Conservation (phyloP, 2,797 vertebrate species). For the Lepidocolaptes lacrymiger region DNA sequence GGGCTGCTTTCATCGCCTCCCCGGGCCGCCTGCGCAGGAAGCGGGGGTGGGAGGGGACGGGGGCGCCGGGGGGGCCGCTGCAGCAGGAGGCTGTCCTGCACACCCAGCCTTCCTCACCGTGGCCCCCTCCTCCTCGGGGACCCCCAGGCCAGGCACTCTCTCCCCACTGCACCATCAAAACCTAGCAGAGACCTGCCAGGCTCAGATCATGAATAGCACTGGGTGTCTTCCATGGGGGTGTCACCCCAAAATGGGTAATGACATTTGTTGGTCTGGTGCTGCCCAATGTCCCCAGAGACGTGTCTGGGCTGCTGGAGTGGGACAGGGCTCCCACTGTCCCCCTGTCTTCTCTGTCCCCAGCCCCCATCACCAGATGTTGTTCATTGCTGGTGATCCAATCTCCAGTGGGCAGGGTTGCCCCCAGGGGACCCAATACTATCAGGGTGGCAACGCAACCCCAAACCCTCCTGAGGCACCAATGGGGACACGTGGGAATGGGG, state of each 20-base stretch:
- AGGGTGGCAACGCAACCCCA: background rate
- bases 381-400: background rate
- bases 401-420: background rate
- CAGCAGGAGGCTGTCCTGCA: background rate
- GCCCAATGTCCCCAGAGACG: background rate
- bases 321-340: background rate
- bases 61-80: background rate
- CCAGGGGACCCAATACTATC: background rate
- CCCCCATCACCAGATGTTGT: background rate
- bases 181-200: background rate
- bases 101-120: background rate
- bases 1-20: conserved; percentile 69
- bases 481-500: fast-evolving
- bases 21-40: conserved; percentile 51
- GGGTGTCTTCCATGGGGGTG: background rate
- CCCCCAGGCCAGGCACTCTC: background rate
- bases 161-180: background rate
- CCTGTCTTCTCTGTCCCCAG: background rate
- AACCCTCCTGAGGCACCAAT: background rate
- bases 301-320: background rate
- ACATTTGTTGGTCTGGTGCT: background rate
- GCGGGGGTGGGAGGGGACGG: background rate
- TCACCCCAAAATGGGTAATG: background rate
- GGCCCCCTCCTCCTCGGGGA: background rate
- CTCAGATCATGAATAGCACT: fast-evolving